These are phyloP conservation scores for Struthidea cinerea DNA, from an alignment of 2,113 vertebrate species.

Conservation along the genomic window DNA sequence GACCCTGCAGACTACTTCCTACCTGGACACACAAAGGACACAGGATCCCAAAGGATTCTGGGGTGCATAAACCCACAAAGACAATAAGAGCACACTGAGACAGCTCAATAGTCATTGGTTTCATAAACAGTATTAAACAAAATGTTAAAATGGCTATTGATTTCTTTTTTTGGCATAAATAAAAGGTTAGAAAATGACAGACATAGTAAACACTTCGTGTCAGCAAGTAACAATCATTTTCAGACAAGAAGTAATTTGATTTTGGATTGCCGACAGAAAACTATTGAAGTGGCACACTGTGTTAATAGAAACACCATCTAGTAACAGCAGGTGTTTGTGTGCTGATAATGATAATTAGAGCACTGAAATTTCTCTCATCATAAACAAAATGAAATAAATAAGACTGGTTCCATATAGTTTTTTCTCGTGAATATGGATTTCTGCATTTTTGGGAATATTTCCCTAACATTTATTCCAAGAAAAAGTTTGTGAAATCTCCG, in stretches of 20 bases:
- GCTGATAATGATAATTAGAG: constrained; percentile 51
- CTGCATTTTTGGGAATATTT: not conserved
- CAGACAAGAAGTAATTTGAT: constrained; percentile 32
- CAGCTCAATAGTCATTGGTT: not conserved
- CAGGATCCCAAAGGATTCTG: not conserved
- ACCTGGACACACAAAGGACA: not conserved
- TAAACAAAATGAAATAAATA: constrained; percentile 17
- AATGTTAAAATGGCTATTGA: not conserved
- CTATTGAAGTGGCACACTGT: constrained; percentile 19
- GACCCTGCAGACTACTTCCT: not conserved
- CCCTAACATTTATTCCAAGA: not conserved
- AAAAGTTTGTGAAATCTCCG: not conserved
- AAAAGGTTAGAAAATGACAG: constrained; percentile 24
- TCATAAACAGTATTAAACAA: not conserved
- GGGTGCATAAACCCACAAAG: not conserved
- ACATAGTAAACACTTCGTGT: not conserved
- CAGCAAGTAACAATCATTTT: constrained; percentile 26
- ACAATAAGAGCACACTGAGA: accelerated
- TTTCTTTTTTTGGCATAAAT: not conserved
- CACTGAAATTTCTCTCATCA: constrained; percentile 2
- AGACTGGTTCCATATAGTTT: not conserved
- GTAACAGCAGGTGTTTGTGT: constrained; percentile 45
- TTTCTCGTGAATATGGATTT: not conserved
- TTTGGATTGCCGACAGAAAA: constrained; percentile 20
- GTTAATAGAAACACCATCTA: constrained; percentile 16